phyloP scores from a whole-genome alignment of 1,140 invertebrate species.

The Euura saliciscinereae region DNA sequence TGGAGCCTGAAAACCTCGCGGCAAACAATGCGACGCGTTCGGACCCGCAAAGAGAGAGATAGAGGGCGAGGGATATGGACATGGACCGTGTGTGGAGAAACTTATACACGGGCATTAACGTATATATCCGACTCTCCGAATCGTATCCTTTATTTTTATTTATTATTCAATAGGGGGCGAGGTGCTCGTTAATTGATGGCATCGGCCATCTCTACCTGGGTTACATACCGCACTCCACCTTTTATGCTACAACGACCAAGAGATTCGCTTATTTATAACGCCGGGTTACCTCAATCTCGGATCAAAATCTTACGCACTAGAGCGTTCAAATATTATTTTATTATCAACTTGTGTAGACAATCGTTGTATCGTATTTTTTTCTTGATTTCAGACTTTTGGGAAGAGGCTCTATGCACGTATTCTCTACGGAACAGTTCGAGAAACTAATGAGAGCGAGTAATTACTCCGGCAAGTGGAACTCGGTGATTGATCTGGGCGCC shows the following conservation, averaged over 20 bases:
- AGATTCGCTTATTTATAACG: constrained; percentile 54
- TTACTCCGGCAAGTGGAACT: constrained; percentile 54
- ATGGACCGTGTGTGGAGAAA: constrained; percentile 11
- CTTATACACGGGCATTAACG: neutral
- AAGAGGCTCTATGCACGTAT: constrained; percentile 92
- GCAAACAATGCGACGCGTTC: neutral
- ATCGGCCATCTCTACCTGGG: constrained; percentile 30
- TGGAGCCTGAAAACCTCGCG: too few species aligned
- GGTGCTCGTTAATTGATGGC: constrained; percentile 58
- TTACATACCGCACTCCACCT: too few species aligned
- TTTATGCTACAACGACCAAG: constrained; percentile 17
- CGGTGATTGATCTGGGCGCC: constrained; percentile 85
- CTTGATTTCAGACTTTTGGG: constrained; percentile 71
- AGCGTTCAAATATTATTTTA: too few species aligned
- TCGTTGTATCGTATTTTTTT: neutral
- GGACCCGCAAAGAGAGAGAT: neutral
- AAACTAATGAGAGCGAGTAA: constrained; percentile 63
- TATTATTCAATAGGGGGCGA: constrained; percentile 53
- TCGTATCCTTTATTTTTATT: constrained; percentile 40
- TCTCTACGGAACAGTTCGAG: constrained; percentile 78
- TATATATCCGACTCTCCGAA: too few species aligned
- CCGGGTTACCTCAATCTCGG: constrained; percentile 50
- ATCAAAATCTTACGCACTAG: constrained; percentile 51
- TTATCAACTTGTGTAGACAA: neutral
- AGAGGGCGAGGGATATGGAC: constrained; percentile 27